phyloP scores from a whole-genome alignment of 2,888 invertebrate genomes.

The Molorchus minor region DNA sequence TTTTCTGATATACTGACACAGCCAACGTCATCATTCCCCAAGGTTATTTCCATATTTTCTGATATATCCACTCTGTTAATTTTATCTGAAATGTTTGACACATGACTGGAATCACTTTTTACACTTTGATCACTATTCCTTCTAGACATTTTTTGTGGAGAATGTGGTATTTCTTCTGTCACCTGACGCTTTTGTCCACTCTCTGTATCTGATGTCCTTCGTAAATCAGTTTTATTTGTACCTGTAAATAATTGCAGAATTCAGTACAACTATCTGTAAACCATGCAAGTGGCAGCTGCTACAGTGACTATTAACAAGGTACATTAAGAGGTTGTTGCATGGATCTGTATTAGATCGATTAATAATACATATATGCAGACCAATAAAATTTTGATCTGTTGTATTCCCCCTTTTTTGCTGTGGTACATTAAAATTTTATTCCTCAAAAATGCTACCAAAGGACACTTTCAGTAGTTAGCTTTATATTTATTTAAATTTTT shows the following conservation, averaged over 20 bases:
- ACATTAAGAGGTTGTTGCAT: too few relatives aligned
- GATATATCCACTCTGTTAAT: conserved; percentile 52
- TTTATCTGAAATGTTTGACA: conserved; percentile 52
- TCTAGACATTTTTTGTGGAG: conserved; percentile 38
- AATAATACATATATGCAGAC: too few relatives aligned
- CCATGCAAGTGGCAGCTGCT: too few relatives aligned
- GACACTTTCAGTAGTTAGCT: too few relatives aligned
- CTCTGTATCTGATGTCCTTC: conserved; percentile 33
- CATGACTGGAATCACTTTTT: conserved; percentile 50
- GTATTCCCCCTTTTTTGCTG: too few relatives aligned
- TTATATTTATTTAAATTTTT: too few relatives aligned
- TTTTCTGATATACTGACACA: conserved; percentile 44
- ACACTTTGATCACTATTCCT: conserved; percentile 52
- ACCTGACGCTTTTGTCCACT: conserved; percentile 28
- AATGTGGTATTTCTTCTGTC: conserved; percentile 29
- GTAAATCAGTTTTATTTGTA: conserved; percentile 39
- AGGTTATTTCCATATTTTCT: conserved; percentile 53
- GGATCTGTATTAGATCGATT: too few relatives aligned
- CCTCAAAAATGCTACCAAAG: too few relatives aligned
- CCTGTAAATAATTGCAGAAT: conserved; percentile 33
- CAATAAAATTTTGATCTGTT: too few relatives aligned
- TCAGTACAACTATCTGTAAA: neutral
- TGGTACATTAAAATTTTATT: too few relatives aligned
- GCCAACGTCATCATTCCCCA: conserved; percentile 46
- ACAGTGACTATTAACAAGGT: too few relatives aligned